Percentiles rank a stretch among this genome's conserved stretches.
phyloP scores from a whole-genome alignment of 2,797 vertebrate species.

The Pterois miles region DNA sequence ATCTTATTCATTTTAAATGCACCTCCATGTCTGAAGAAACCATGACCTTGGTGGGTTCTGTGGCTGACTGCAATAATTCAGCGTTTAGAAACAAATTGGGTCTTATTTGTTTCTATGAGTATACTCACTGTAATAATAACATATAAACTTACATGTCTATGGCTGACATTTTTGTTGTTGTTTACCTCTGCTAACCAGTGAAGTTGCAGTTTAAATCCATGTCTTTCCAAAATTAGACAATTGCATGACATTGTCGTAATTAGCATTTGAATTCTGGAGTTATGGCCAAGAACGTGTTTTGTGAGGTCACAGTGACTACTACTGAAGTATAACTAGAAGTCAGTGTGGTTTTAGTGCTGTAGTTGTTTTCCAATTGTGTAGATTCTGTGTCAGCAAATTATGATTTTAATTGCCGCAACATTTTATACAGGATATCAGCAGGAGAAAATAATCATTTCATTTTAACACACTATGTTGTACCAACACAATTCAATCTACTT shows the following conservation, averaged over 20 bases:
- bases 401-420: neutral
- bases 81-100: neutral
- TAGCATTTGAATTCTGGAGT: no score
- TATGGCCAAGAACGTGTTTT: no score
- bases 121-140: neutral
- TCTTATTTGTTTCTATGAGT: neutral
- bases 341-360: neutral
- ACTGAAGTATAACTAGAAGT: neutral
- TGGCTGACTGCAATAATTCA: neutral
- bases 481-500: neutral
- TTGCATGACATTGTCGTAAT: no score
- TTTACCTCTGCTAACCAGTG: no score
- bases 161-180: no score
- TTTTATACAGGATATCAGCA: neutral
- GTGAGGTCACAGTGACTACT: no score
- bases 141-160: neutral
- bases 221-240: no score
- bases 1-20: neutral
- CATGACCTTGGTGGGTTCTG: neutral
- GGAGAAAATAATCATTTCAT: neutral
- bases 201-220: no score
- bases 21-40: neutral
- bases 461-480: neutral
- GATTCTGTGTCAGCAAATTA: neutral
- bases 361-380: neutral